Percentiles rank a stretch among this genome's conserved stretches.
These are phyloP conservation scores for Tipula helvola DNA, from an alignment of 2,888 invertebrate genomes.

Conservation along the genomic window DNA sequence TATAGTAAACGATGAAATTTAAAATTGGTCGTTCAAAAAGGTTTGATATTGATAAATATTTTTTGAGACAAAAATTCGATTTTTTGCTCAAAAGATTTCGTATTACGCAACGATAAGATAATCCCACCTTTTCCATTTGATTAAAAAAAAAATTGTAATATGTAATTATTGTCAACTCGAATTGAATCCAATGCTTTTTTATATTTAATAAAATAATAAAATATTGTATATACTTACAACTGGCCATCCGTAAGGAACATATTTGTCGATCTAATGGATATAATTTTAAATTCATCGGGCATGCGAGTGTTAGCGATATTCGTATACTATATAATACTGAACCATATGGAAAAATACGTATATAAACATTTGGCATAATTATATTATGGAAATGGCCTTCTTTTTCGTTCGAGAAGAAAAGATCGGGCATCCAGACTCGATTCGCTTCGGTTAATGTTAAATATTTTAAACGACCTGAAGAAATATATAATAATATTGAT, in stretches of 20 bases:
- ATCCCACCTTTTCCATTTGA: no score
- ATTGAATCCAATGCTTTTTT: no score
- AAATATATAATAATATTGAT: neutral
- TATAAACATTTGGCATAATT: slow-evolving; percentile 96
- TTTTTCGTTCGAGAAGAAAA: slow-evolving; percentile 97
- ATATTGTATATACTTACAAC: slow-evolving; percentile 61
- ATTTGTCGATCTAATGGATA: slow-evolving; percentile 94
- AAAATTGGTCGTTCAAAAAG: no score
- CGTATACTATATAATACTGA: slow-evolving; percentile 95
- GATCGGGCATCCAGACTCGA: slow-evolving; percentile 96
- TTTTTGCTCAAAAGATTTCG: no score
- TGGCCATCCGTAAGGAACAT: slow-evolving; percentile 90
- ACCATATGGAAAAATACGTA: slow-evolving; percentile 90
- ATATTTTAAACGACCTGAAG: slow-evolving; percentile 73
- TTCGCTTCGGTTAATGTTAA: slow-evolving; percentile 87
- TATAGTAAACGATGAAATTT: no score
- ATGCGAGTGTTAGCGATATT: slow-evolving; percentile 88
- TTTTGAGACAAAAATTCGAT: no score
- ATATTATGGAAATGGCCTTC: slow-evolving; percentile 96
- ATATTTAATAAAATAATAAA: neutral
- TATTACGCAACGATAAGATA: no score
- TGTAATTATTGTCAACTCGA: no score
- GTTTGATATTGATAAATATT: no score
- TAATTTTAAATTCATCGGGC: slow-evolving; percentile 94
- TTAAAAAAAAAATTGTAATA: no score